phyloP scores from a whole-genome alignment of 1,140 invertebrate genomes.

The Lordiphosa clarofinis region DNA sequence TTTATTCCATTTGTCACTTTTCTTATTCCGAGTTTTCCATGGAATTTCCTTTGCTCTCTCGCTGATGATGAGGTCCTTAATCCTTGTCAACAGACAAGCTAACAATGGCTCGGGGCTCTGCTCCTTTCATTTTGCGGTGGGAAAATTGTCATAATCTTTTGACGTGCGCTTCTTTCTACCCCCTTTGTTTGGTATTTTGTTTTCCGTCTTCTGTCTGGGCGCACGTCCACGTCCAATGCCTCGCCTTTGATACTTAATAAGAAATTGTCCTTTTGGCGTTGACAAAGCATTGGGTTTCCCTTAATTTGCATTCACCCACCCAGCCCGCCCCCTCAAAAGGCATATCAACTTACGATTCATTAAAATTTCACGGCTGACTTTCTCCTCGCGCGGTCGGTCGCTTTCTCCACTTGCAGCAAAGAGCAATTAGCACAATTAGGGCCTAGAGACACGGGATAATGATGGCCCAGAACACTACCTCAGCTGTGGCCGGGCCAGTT shows the following conservation, averaged over 20 bases:
- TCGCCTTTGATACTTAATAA: slow-evolving; percentile 72
- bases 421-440: slow-evolving; percentile 56
- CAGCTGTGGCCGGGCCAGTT: slow-evolving; percentile 7
- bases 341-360: slow-evolving; percentile 76
- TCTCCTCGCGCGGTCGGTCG: slow-evolving; percentile 20
- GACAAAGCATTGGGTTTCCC: slow-evolving; percentile 40
- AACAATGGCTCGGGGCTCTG: slow-evolving; percentile 56
- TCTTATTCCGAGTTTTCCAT: slow-evolving; percentile 31
- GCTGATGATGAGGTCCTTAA: slow-evolving; percentile 52
- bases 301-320: slow-evolving; percentile 57
- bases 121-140: slow-evolving; percentile 76
- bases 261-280: slow-evolving; percentile 47
- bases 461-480: slow-evolving; percentile 24
- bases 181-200: slow-evolving; percentile 12
- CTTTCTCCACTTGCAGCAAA: slow-evolving; percentile 34
- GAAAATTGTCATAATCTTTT: slow-evolving; percentile 79
- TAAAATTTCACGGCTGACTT: slow-evolving; percentile 75
- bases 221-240: slow-evolving; percentile 28
- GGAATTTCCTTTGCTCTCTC: slow-evolving; percentile 26
- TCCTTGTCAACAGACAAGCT: slow-evolving; percentile 64
- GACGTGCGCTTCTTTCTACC: slow-evolving; percentile 53
- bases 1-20: slow-evolving; percentile 39
- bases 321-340: slow-evolving; percentile 46
- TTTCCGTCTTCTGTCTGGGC: slow-evolving; percentile 53
- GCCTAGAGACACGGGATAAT: slow-evolving; percentile 30